Base-by-base conservation (phyloP, 2,113 vertebrate genomes). In the Polyodon spathula region DNA sequence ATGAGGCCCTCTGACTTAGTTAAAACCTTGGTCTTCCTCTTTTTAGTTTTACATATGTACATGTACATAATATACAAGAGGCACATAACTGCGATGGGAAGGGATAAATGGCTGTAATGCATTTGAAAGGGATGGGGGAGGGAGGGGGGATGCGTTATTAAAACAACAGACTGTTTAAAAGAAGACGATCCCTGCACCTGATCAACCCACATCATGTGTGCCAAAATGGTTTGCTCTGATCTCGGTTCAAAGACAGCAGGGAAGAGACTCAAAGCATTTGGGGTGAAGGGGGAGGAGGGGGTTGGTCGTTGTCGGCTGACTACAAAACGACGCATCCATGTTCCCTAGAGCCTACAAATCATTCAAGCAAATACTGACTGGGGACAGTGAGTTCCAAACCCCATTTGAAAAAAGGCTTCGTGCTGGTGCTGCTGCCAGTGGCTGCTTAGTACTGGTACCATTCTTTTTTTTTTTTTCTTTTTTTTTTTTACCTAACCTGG, bases 161-260 rank as follows among this genome's bases (percentile, higher is more conserved):
- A 68, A 77, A 75, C 66, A 77, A 73, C 75, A 75, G 75, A 76
- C 69, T 63, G 61, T 65, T 73, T 68, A 59, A 72, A 72, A 62
- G 73, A 54, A 70, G 71, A 69, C 70, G 63, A 63, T 66, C 66
- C 61, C 62, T 83, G 72, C 73, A 80, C 79, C 77, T 85, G 83
- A 84, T 76, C 56, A 70, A 80, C 72, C 71, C 56, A 59, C 66
- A 57, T 43, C 68, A 62, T 72, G 66, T 75, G 68, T 72, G 81
- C 80, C 81, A 84, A 82, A 82, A 77, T 57, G 56, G 65, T 75
- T 65, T 67, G 52, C 69, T 87, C 81, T 85, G 86, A 88, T 89
- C 81, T 81, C 17, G 67, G 79, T 86, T 88, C 86, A 89, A 85
- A 89, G 81, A 68, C 79, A 76, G 78, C 71, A 75, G 78, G 77